phyloP scores from a whole-genome alignment of 1,140 invertebrate genomes.

The Neodiprion fabricii region DNA sequence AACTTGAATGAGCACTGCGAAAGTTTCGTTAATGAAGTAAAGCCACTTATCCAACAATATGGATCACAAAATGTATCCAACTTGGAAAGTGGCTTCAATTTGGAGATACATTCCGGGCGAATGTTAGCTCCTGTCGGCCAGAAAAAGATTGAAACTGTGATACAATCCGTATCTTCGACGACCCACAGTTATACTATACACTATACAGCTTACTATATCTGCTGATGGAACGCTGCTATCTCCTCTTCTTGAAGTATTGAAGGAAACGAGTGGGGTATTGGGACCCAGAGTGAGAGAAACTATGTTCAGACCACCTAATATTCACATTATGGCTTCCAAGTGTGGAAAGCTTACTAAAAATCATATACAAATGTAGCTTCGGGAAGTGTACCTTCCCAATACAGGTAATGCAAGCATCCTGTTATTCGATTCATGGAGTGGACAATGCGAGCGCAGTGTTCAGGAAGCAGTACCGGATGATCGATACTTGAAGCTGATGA shows the following conservation, averaged over 20 bases:
- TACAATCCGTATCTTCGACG: neutral
- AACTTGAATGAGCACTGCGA: too few relatives aligned
- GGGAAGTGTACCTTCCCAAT: neutral
- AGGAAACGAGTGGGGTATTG: neutral
- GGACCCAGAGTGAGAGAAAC: neutral
- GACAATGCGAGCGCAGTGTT: neutral
- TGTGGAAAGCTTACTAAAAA: neutral
- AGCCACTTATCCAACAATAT: too few relatives aligned
- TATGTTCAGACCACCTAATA: neutral
- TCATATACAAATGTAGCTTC: neutral
- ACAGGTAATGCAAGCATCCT: neutral
- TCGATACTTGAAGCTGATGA: neutral
- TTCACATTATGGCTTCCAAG: neutral
- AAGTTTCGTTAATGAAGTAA: too few relatives aligned
- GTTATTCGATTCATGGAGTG: neutral
- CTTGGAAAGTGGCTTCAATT: too few relatives aligned
- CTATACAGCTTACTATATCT: neutral
- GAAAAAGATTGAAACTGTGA: too few relatives aligned
- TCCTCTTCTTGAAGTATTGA: neutral
- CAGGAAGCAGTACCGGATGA: neutral
- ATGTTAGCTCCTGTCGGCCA: too few relatives aligned
- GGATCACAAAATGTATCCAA: too few relatives aligned
- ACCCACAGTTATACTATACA: neutral
- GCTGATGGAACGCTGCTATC: neutral
- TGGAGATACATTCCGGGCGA: too few relatives aligned